Base-by-base conservation (phyloP, 1,140 invertebrate genomes). In the Formica exsecta region DNA sequence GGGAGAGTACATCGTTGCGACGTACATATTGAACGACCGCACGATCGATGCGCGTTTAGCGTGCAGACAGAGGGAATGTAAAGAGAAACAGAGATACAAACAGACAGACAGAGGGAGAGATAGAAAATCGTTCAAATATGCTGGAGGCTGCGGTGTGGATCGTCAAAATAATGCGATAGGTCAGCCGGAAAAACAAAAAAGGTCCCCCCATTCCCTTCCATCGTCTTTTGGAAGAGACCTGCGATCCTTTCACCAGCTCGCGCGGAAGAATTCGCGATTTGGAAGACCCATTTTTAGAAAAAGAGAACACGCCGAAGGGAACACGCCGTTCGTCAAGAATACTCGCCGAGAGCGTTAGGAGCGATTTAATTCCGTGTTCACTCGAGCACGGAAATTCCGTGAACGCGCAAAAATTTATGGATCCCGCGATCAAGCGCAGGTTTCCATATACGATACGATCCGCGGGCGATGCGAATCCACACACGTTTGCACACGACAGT, bases 31-130 rank as follows among this genome's bases (percentile, higher is more conserved):
- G 79, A 83, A 74, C 79, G 79, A 61, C 79, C 29, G 38, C 41
- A 54, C 68, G 79, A 83, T 83, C 68, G 79, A 83, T 83, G 79
- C 66, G 54, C 68, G 68, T 74, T 74, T 74, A 79, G 48, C 73
- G 36, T 38, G 62, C 61, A 44, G 41, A 74, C 68, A 73, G 68
- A 73, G 38, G 32, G 29, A 62, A 32, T 8, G 54, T 41, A 25
- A n/a, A 51, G 38, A 83, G n/a, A 70, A 3, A 68, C 36, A 68
- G 38, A 61, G 19, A 68, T 36, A 22, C 1, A 19, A 22, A 68
- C 3, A 44, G 51, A 32, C 2, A 76, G 7, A 48, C 5, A 22
- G 9, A 54, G 13, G 25, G 44, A n/a, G 19, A 54, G 29, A 0
- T 4, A 59, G 36, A 3, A 25, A 48, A 9, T 16, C 29, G 74